A percentile compares a stretch with the other conserved stretches of the same genome.
Conservation (phyloP, 2,888 invertebrate species). For the Rhabditophanes sp. region DNA sequence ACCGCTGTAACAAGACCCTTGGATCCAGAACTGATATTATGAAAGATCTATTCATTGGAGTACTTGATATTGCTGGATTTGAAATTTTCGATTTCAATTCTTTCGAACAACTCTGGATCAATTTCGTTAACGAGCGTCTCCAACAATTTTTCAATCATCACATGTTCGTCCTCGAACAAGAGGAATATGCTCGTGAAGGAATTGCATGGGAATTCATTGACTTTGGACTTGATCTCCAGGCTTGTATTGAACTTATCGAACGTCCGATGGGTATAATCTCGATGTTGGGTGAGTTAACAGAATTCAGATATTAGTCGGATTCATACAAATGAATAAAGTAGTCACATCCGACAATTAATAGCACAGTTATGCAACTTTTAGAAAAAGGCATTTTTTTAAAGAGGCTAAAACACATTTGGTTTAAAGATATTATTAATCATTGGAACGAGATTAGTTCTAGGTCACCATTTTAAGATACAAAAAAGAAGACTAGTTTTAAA, state of each 20-base stretch:
- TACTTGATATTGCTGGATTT: slow-evolving; percentile 99
- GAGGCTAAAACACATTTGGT: too few species aligned
- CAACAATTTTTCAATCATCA: slow-evolving; percentile 65
- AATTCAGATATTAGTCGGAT: too few species aligned
- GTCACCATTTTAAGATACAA: too few species aligned
- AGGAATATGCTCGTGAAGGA: slow-evolving; percentile 82
- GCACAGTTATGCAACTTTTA: too few species aligned
- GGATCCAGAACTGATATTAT: not conserved
- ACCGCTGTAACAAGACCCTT: slow-evolving; percentile 45
- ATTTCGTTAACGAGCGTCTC: slow-evolving; percentile 57
- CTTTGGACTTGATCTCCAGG: slow-evolving; percentile 88
- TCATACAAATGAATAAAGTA: too few species aligned
- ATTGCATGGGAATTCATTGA: slow-evolving; percentile 90
- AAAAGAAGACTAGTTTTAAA: too few species aligned
- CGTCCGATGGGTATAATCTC: slow-evolving; percentile 43
- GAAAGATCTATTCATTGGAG: slow-evolving; percentile 65
- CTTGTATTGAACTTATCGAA: slow-evolving; percentile 86
- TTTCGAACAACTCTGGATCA: slow-evolving; percentile 92
- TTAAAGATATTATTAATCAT: too few species aligned
- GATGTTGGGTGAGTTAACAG: slow-evolving; percentile 62
- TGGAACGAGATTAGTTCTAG: too few species aligned
- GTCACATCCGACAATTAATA: too few species aligned
- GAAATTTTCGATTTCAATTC: slow-evolving; percentile 96
- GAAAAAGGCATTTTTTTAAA: too few species aligned
- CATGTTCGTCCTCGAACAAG: slow-evolving; percentile 76